Evolutionary conservation across 2,888 invertebrate genomes (phyloP).

Genomic region (Ormyrus nitidulus): DNA sequence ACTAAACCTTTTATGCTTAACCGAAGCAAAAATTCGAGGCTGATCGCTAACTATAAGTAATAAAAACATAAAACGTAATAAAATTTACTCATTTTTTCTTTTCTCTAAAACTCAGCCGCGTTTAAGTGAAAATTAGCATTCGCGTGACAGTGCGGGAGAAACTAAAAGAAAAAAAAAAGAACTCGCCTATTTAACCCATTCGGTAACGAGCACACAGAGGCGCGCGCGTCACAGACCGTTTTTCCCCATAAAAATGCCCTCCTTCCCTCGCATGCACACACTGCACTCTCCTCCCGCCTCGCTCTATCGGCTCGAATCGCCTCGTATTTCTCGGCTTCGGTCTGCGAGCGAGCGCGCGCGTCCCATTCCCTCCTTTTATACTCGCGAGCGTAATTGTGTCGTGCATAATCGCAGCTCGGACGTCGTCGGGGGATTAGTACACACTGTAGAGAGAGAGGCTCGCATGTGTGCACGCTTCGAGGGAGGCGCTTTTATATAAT

Average conservation of each 20-base stretch:
- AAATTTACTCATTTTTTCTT: too few species aligned
- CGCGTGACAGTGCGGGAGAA: too few species aligned
- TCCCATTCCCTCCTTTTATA: conserved; percentile 18
- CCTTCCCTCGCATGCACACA: not conserved
- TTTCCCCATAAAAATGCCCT: conserved; percentile 22
- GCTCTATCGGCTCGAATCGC: conserved; percentile 34
- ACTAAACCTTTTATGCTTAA: too few species aligned
- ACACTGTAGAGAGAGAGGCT: not conserved
- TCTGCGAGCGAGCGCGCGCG: not conserved
- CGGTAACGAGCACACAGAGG: conserved; percentile 1
- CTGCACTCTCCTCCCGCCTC: not conserved
- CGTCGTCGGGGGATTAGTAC: conserved; percentile 31
- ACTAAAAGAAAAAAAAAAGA: not conserved
- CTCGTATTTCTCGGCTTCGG: conserved; percentile 33
- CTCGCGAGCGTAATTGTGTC: conserved; percentile 42
- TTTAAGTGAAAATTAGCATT: too few species aligned
- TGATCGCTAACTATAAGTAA: too few species aligned
- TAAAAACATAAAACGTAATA: too few species aligned
- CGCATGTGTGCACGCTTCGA: conserved; percentile 16
- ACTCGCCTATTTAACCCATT: conserved; percentile 9
- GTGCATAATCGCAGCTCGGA: conserved; percentile 39
- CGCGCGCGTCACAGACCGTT: conserved; percentile 6
- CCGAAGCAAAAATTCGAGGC: too few species aligned
- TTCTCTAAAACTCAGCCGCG: too few species aligned
- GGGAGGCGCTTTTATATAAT: conserved; percentile 42